Evolutionary conservation across 2,113 vertebrate genomes (phyloP), one percentile per base, ranked within the genome.

Genomic region (Platysternon megacephalum): DNA sequence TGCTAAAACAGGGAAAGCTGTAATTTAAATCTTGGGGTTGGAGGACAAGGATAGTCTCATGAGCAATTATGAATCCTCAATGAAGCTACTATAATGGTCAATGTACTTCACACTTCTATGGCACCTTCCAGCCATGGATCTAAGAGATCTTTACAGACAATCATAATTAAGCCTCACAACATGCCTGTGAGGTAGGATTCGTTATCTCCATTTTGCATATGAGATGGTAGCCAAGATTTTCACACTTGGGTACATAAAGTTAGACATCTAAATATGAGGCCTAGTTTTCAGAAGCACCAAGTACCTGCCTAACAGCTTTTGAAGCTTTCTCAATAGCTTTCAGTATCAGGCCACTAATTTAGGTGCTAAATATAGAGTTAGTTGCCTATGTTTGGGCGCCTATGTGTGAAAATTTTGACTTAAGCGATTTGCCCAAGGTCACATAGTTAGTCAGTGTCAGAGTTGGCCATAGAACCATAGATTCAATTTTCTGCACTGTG

Each of bases 91-190:
- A 4, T 35, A 48, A 46, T 68, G 61, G 61, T n/a, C 35, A 19
- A 68, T 12, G 6, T 0, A 0, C 42, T 83, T 92, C n/a, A 44
- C 0, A 0, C 4, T 3, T 32, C 32, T 32, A 17, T 0, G 0
- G 14, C 35, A 80, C 88, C n/a, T 94, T 92, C 48, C 35, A 78
- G 0, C 0, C 3, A 72, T 28, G 12, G 3, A 4, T 1, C 78
- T n/a, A 85, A 90, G 82, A 94, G 91, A 89, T 24, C 61, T 92
- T 94, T 51, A 87, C 95, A 85, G 42, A 32, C 56, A 53, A 58
- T 61, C 39, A 72, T 46, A 92, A 89, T 65, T 17, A 89, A 65
- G 16, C 53, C 78, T 87, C 89, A 0, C 89, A 0, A 0, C 92
- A 68, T 16, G 29, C 46, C 9, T 56, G 56, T 79, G 32, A 85